Conservation (phyloP, 1,140 invertebrate species). For the Diachasma alloeum region DNA sequence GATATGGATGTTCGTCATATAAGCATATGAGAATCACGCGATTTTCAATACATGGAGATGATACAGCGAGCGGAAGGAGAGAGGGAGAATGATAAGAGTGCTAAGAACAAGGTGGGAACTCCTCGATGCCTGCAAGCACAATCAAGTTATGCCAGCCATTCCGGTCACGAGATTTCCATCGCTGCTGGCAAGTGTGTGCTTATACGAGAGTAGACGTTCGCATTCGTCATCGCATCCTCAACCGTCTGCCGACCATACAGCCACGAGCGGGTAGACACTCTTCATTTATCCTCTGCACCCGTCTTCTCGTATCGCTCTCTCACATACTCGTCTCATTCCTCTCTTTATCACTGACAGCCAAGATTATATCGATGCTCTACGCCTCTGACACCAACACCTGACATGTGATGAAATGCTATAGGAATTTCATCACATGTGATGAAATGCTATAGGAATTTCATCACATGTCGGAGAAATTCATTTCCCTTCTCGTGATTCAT, state of each 20-base stretch:
- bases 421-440: too few relatives aligned
- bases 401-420: not conserved
- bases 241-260: not conserved
- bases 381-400: not conserved
- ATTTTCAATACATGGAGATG: not conserved
- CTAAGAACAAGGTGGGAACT: not conserved
- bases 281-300: not conserved
- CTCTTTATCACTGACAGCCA: not conserved
- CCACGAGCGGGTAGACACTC: not conserved
- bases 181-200: not conserved
- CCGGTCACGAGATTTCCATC: not conserved
- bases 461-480: too few relatives aligned
- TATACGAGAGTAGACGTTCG: not conserved
- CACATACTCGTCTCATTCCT: not conserved
- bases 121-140: not conserved
- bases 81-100: not conserved
- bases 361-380: not conserved
- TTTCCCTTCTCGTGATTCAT: not conserved
- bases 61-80: not conserved
- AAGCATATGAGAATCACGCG: not conserved
- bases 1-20: too few relatives aligned
- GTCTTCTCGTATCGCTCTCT: too few relatives aligned
- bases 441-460: too few relatives aligned
- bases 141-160: not conserved
- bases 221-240: not conserved